Conservation (phyloP, 2,113 vertebrate species). For the Sialia sialis region DNA sequence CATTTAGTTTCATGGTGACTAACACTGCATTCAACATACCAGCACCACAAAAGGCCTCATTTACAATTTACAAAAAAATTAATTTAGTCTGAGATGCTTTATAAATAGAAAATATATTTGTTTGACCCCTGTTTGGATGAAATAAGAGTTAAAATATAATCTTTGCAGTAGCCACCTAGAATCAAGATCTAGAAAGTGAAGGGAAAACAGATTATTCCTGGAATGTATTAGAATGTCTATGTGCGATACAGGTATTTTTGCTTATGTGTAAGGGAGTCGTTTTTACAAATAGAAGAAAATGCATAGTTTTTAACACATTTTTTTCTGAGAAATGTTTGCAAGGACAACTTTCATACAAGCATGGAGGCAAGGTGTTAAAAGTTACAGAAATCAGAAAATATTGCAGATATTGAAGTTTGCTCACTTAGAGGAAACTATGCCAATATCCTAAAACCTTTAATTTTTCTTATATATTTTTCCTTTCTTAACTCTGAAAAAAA, state of each 20-base stretch:
- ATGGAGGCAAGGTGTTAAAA: background rate
- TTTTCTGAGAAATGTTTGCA: background rate
- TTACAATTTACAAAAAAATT: background rate
- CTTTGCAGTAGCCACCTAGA: background rate
- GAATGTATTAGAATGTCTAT: background rate
- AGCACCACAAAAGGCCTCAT: background rate
- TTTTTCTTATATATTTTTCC: background rate
- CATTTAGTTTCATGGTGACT: background rate
- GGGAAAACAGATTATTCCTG: background rate
- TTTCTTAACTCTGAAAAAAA: background rate
- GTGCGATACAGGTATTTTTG: background rate
- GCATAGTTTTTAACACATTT: background rate
- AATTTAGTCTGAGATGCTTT: background rate
- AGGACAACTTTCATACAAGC: background rate
- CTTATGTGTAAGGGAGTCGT: background rate
- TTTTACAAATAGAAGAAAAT: background rate
- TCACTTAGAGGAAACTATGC: background rate
- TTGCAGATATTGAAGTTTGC: background rate
- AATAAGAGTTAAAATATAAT: background rate
- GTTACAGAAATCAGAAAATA: background rate
- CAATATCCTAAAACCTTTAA: background rate
- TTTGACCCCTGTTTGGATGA: background rate
- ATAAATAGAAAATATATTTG: background rate
- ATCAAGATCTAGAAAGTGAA: background rate
- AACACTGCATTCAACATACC: background rate